Percentiles rank a stretch among this genome's conserved stretches.
phyloP scores from a whole-genome alignment of 2,113 vertebrate species.

The Petaurus breviceps region DNA sequence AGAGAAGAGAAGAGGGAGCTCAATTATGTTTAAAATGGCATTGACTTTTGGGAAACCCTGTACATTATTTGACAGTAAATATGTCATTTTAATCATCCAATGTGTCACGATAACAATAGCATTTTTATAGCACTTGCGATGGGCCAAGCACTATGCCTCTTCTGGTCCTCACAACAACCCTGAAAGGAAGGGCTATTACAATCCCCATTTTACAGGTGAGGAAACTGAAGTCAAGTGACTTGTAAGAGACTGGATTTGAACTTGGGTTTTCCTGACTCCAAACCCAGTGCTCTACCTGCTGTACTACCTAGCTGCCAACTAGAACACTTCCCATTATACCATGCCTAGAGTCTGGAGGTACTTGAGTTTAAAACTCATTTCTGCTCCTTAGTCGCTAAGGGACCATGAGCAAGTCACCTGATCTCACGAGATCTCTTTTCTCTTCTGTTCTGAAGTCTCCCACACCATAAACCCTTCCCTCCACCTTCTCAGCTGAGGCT shows the following conservation, averaged over 20 bases:
- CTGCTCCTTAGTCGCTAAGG: background rate
- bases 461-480: no score
- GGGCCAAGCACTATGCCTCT: background rate
- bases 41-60: background rate
- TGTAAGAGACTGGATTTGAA: background rate
- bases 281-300: no score
- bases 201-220: background rate
- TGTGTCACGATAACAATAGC: background rate
- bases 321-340: background rate
- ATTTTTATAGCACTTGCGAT: background rate
- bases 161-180: background rate
- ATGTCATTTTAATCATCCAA: background rate
- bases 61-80: background rate
- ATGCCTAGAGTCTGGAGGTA: background rate
- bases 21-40: background rate
- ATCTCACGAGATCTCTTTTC: background rate
- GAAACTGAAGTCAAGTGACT: background rate
- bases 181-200: background rate
- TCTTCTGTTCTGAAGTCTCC: no score
- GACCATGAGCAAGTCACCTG: background rate
- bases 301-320: background rate
- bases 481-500: no score
- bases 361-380: background rate
- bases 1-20: background rate
- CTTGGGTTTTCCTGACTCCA: background rate